Evolutionary conservation across 2,113 vertebrate species (phyloP).

Genomic region (Chionomys nivalis): DNA sequence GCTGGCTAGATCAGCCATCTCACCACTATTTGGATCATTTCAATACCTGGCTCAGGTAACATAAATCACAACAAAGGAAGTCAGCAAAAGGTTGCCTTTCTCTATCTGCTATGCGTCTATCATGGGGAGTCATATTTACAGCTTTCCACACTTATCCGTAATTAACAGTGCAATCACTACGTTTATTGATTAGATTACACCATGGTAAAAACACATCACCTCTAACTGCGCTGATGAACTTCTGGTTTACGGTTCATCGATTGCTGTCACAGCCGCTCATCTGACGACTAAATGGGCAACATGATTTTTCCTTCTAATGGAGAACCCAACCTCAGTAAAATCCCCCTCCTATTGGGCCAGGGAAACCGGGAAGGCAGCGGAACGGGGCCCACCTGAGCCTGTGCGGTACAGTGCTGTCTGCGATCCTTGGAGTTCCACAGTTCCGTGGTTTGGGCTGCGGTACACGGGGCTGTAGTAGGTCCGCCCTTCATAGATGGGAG

Average conservation of each 20-base stretch:
- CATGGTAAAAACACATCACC: slow-evolving; percentile 35
- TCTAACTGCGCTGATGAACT: slow-evolving; percentile 41
- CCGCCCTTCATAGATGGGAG: slow-evolving; percentile 96
- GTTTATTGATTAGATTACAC: slow-evolving; percentile 49
- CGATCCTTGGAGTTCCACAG: slow-evolving; percentile 89
- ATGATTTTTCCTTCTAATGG: neutral
- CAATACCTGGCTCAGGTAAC: neutral
- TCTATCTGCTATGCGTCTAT: neutral
- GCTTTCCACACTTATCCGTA: slow-evolving; percentile 25
- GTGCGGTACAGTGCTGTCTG: slow-evolving; percentile 92
- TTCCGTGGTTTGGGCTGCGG: slow-evolving; percentile 91
- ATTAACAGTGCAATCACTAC: slow-evolving; percentile 53
- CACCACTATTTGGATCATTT: neutral
- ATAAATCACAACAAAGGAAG: slow-evolving; percentile 18
- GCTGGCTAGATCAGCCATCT: neutral
- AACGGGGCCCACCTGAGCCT: slow-evolving; percentile 89
- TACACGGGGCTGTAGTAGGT: slow-evolving; percentile 95
- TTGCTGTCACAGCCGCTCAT: slow-evolving; percentile 3
- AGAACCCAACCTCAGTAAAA: neutral
- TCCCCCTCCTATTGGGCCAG: neutral
- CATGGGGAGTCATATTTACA: slow-evolving; percentile 11
- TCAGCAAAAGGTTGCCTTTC: slow-evolving; percentile 46
- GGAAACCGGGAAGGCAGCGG: neutral
- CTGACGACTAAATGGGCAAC: slow-evolving; percentile 30
- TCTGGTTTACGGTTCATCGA: slow-evolving; percentile 42